These are phyloP conservation scores for Bubalus kerabau DNA, from an alignment of 2,113 vertebrate genomes.

Conservation along the genomic window DNA sequence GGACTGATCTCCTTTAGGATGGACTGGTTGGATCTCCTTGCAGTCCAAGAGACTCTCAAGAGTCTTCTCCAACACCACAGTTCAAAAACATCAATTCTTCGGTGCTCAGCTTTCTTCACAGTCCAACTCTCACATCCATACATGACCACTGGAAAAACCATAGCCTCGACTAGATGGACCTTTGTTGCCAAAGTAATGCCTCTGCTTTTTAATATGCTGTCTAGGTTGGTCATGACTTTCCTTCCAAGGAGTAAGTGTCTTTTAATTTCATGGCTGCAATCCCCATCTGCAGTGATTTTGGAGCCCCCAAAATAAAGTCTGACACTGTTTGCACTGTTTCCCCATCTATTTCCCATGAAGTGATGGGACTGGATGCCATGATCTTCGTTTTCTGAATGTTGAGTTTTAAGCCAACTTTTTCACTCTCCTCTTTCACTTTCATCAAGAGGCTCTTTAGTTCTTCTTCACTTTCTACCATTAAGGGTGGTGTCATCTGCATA, in stretches of 20 bases:
- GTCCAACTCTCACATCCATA: neutral
- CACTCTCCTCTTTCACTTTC: neutral
- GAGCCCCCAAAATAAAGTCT: fast-evolving
- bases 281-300: neutral
- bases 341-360: neutral
- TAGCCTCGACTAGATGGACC: neutral
- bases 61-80: no score
- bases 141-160: neutral
- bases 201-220: neutral
- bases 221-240: neutral
- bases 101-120: neutral
- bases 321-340: neutral
- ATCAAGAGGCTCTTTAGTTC: neutral
- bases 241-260: neutral
- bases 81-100: no score
- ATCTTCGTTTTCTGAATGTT: neutral
- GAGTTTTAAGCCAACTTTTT: neutral
- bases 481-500: neutral
- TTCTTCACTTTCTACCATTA: neutral
- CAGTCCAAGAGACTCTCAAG: no score
- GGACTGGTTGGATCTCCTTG: no score
- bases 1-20: no score
- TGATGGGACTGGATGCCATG: neutral
- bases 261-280: neutral
- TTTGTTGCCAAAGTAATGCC: neutral